phyloP scores from a whole-genome alignment of 64 coral and sea anemone species.

The Pocillopora verrucosa region DNA sequence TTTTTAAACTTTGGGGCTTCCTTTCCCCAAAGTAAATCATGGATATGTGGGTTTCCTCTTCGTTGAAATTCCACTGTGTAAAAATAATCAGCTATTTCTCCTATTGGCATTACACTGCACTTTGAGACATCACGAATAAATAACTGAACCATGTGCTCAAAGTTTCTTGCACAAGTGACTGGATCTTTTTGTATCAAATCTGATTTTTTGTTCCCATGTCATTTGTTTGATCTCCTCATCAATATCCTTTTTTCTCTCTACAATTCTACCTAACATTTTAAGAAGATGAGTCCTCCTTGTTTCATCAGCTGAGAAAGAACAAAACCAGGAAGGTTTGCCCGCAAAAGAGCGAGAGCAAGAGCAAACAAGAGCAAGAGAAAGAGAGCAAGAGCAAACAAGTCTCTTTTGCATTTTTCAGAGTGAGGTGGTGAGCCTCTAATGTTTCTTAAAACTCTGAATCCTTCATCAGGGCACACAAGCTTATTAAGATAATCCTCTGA shows the following conservation, averaged over 20 bases:
- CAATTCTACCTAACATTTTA: slow-evolving; percentile 49
- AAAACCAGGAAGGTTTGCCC: slow-evolving; percentile 68
- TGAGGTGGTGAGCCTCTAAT: slow-evolving; percentile 60
- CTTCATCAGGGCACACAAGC: slow-evolving; percentile 56
- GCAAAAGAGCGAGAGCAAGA: no score
- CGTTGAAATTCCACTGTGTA: slow-evolving; percentile 27
- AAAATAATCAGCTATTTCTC: slow-evolving; percentile 33
- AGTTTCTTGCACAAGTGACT: slow-evolving; percentile 44
- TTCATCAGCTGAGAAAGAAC: slow-evolving; percentile 72
- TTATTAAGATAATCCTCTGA: slow-evolving; percentile 39
- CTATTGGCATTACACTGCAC: not conserved
- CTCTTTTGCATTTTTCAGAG: slow-evolving; percentile 55
- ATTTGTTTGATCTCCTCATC: slow-evolving; percentile 13
- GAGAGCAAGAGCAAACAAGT: slow-evolving; percentile 66
- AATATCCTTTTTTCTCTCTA: slow-evolving; percentile 23
- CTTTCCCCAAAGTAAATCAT: slow-evolving; percentile 32
- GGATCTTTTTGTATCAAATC: slow-evolving; percentile 38
- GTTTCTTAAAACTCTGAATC: slow-evolving; percentile 57
- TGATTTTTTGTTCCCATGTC: slow-evolving; percentile 21
- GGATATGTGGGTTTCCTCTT: slow-evolving; percentile 40
- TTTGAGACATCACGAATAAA: slow-evolving; percentile 35
- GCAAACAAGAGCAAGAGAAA: not conserved
- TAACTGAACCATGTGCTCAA: slow-evolving; percentile 49
- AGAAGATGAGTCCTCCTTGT: slow-evolving; percentile 55
- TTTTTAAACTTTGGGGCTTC: slow-evolving; percentile 25